Base-by-base conservation (phyloP, 2,113 vertebrate species). In the Hippocampus comes region DNA sequence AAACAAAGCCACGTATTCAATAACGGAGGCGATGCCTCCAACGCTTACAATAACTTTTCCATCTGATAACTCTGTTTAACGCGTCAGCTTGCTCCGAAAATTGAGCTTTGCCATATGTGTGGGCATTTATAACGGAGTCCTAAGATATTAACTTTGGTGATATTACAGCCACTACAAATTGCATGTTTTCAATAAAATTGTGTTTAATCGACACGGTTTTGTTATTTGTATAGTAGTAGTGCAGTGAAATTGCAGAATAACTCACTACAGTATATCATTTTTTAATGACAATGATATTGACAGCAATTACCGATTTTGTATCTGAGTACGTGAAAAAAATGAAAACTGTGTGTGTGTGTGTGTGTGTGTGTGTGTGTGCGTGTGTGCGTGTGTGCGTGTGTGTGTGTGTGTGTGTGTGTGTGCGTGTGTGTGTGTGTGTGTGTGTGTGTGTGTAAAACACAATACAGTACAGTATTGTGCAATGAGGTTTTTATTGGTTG, bases 101-200 rank as follows among this genome's bases (percentile, higher is more conserved):
- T 61, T 69, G 67, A 73, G 71, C 43, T 72, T 70, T 71, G 67
- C 74, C 71, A 70, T 6, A 38, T 77, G 81, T 82, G 68, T 77
- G 75, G 64, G 75, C 20, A 79, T 82, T 78, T 84, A 55, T 77
- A 84, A 88, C 84, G 70, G 3, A 49, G 15, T 55, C 20, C 53
- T 56, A 23, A 78, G 8, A 38, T 1, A 72, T 64, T 48, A 27
- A 72, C 48, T 27, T 81, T 17, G 7, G 84, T 78, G 51, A 41
- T 75, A 84, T 89, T 80, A 82, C 83, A 87, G 68, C 6, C 77
- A 74, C 17, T 43, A 56, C 63, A 42, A 75, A 70, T 42, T 63
- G 4, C n/a, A 51, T 61, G 21, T 66, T 74, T 77, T 42, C 12
- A 67, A 69, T 68, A 69, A 55, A 68, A 71, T 15, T 41, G n/a